Percentiles rank a stretch among this genome's conserved stretches.
These are phyloP conservation scores for Pseudomyrmex concolor DNA, from an alignment of 1,140 invertebrate species.

Conservation along the genomic window DNA sequence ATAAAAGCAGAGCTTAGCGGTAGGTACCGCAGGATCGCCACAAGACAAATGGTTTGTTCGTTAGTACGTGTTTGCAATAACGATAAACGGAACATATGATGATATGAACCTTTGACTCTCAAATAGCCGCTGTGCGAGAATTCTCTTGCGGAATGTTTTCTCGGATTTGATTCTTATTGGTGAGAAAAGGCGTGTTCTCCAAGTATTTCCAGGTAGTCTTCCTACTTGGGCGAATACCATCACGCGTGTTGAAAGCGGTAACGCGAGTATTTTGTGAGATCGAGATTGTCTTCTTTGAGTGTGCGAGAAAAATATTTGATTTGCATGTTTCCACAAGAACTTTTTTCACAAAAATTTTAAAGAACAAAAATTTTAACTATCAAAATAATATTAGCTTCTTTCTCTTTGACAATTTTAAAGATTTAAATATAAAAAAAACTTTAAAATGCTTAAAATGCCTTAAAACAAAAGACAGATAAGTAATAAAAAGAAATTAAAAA, in stretches of 20 bases:
- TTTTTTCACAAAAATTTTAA: too few species aligned
- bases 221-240: background rate
- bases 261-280: conserved; percentile 25
- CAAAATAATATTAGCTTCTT: too few species aligned
- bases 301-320: conserved; percentile 25
- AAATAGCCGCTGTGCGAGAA: background rate
- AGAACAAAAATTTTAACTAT: too few species aligned
- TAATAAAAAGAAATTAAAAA: background rate
- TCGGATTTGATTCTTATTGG: conserved; percentile 3
- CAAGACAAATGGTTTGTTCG: conserved; percentile 59
- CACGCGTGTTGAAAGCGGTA: background rate
- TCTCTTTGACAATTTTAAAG: too few species aligned
- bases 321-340: background rate
- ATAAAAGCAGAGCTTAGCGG: background rate
- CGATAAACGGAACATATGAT: conserved; percentile 56
- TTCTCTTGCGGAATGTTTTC: conserved; percentile 26
- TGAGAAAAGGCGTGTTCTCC: conserved; percentile 33
- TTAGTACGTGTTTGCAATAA: conserved; percentile 37
- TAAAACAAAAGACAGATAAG: background rate
- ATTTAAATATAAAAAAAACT: too few species aligned
- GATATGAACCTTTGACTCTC: conserved; percentile 35
- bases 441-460: background rate
- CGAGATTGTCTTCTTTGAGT: conserved; percentile 11
- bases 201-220: conserved; percentile 28
- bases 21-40: conserved; percentile 4